Conservation (phyloP, 2,888 invertebrate genomes). For the Cosmia trapezina region DNA sequence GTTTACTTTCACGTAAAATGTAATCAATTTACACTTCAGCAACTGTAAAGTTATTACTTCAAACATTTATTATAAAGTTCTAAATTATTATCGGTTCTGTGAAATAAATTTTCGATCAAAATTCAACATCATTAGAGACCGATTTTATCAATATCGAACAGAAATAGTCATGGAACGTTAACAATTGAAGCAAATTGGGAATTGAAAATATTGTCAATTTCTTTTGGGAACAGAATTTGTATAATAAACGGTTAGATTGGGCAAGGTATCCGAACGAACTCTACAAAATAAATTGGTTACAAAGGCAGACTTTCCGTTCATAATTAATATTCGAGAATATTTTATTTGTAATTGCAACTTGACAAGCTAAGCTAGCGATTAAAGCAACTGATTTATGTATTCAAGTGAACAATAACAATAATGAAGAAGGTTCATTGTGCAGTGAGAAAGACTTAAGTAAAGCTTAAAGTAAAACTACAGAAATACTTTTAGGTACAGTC, state of each 20-base stretch:
- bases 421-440: too few species aligned
- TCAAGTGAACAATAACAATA: neutral
- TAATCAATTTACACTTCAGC: neutral
- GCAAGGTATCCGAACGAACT: conserved; percentile 28
- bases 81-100: conserved; percentile 5
- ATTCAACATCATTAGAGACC: conserved; percentile 35
- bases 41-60: neutral
- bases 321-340: conserved; percentile 32
- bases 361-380: conserved; percentile 8
- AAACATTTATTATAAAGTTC: neutral
- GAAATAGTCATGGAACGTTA: conserved; percentile 36
- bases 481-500: neutral
- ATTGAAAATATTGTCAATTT: conserved; percentile 54
- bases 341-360: conserved; percentile 27
- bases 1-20: neutral
- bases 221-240: conserved; percentile 51
- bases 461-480: neutral
- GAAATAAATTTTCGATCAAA: conserved; percentile 11
- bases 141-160: conserved; percentile 44
- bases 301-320: conserved; percentile 27
- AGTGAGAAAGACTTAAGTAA: neutral
- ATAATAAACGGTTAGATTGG: conserved; percentile 37
- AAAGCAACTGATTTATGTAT: neutral
- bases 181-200: conserved; percentile 62
- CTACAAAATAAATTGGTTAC: conserved; percentile 44